Conservation (phyloP, 2,888 invertebrate genomes). For the Eupithecia dodoneata region DNA sequence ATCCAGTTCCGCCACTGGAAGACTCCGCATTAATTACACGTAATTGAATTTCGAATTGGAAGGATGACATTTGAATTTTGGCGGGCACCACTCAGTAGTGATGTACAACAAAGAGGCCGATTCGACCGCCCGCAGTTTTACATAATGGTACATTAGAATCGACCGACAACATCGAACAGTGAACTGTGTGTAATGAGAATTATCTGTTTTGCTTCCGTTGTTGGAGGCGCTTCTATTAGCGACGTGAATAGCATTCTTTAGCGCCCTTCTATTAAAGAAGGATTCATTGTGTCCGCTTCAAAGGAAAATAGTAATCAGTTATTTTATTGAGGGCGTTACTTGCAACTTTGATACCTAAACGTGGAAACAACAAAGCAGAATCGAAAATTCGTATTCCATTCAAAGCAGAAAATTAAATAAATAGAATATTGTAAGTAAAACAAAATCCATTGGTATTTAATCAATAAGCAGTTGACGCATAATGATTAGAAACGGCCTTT, state of each 20-base stretch:
- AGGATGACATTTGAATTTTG: conserved; percentile 86
- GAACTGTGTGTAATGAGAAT: conserved; percentile 83
- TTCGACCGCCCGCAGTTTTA: conserved; percentile 74
- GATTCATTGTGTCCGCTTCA: conserved; percentile 75
- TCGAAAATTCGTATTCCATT: conserved; percentile 1
- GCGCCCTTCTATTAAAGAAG: conserved; percentile 72
- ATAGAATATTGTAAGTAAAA: not conserved
- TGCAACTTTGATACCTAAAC: conserved; percentile 53
- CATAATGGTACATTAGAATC: conserved; percentile 78
- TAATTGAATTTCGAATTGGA: conserved; percentile 87
- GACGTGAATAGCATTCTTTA: conserved; percentile 75
- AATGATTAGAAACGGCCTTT: not conserved
- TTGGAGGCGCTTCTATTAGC: conserved; percentile 73
- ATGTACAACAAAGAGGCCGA: conserved; percentile 79
- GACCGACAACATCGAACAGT: conserved; percentile 76
- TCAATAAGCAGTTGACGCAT: not conserved
- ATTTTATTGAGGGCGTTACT: conserved; percentile 78
- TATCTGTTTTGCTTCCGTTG: conserved; percentile 82
- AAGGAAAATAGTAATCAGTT: conserved; percentile 79
- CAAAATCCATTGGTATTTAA: not conserved
- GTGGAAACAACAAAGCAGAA: conserved; percentile 28
- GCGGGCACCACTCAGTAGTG: conserved; percentile 77
- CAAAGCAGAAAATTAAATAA: not conserved
- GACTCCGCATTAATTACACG: conserved; percentile 84
- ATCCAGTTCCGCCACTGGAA: conserved; percentile 75